phyloP scores from a whole-genome alignment of 2,113 vertebrate species.

The Xiphias gladius region DNA sequence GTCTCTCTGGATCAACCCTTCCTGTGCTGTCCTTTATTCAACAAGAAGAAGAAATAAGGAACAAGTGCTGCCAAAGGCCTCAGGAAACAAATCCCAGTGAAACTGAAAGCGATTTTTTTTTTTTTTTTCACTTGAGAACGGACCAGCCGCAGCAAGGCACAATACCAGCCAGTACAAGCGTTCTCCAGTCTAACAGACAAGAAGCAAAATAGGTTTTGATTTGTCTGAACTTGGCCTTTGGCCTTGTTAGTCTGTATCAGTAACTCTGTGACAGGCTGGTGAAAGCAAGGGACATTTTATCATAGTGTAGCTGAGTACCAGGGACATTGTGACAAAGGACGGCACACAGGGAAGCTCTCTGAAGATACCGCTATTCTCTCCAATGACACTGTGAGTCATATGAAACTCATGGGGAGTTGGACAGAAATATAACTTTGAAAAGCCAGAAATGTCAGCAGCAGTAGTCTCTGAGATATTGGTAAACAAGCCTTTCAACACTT shows the following conservation, averaged over 20 bases:
- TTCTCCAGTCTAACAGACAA: constrained; percentile 45
- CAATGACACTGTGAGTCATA: constrained; percentile 4
- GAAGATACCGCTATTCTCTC: not conserved
- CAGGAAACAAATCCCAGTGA: constrained; percentile 37
- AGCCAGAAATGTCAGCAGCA: not conserved
- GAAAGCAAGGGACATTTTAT: constrained; percentile 31
- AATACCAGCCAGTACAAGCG: constrained; percentile 3
- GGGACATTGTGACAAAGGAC: constrained; percentile 13
- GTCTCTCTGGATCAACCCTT: constrained; percentile 27
- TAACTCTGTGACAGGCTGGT: constrained; percentile 48
- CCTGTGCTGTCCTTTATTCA: not conserved
- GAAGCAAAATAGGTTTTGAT: constrained; percentile 57
- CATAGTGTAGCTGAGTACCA: not conserved
- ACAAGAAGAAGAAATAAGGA: not conserved
- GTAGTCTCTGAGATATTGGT: not conserved
- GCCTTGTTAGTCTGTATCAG: constrained; percentile 51
- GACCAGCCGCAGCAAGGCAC: constrained; percentile 7
- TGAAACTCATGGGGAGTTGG: not conserved
- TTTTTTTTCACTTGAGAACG: constrained; percentile 10
- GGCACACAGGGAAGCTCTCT: not conserved
- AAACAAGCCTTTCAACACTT: too few species aligned
- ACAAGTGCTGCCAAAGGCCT: constrained; percentile 15
- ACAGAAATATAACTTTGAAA: not conserved
- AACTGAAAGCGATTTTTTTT: constrained; percentile 22
- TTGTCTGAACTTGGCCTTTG: constrained; percentile 60